Evolutionary conservation across 1,140 invertebrate species (phyloP).

Genomic region (Brachionus sp.): DNA sequence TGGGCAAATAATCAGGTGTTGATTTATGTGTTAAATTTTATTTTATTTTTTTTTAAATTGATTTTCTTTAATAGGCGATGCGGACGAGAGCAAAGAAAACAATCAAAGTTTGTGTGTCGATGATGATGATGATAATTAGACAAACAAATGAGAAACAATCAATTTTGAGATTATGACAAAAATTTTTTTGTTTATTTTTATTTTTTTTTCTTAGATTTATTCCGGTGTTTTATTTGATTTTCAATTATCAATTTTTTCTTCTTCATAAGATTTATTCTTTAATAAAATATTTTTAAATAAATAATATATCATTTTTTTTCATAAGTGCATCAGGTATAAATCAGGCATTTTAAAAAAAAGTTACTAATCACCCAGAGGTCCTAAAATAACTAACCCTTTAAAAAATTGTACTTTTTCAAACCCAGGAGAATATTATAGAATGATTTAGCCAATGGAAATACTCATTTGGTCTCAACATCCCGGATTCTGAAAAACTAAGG

Average conservation of each 20-base stretch:
- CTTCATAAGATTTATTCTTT: too few species aligned
- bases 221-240: neutral
- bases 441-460: too few species aligned
- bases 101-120: conserved; percentile 26
- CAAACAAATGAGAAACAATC: neutral
- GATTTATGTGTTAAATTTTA: neutral
- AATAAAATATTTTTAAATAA: too few species aligned
- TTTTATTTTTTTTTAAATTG: neutral
- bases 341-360: too few species aligned
- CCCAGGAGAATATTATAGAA: too few species aligned
- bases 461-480: too few species aligned
- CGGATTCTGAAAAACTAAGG: too few species aligned
- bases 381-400: too few species aligned
- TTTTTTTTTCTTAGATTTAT: neutral
- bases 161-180: neutral
- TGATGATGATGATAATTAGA: conserved; percentile 27
- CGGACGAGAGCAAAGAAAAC: neutral
- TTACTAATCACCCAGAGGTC: too few species aligned
- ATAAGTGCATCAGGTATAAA: too few species aligned
- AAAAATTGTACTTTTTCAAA: too few species aligned
- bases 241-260: neutral
- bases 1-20: conserved; percentile 30
- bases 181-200: neutral
- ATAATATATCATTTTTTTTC: too few species aligned
- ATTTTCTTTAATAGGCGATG: conserved; percentile 23